Conservation (phyloP, 2,888 invertebrate species). For the Malthinus seriepunctatus region DNA sequence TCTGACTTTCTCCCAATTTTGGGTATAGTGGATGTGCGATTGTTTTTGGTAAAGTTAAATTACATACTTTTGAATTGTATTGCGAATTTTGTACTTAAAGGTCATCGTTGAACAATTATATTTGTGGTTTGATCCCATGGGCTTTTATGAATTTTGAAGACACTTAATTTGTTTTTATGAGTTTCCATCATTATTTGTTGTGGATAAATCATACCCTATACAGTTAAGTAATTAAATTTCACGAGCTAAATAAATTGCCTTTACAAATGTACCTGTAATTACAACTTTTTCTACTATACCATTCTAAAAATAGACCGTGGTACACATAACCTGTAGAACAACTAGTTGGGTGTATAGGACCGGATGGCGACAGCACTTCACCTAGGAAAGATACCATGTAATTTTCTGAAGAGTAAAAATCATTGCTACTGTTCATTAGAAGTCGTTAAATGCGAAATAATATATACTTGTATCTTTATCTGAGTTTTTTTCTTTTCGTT, state of each 20-base stretch:
- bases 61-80: too few relatives aligned
- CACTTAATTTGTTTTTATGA: too few relatives aligned
- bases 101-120: too few relatives aligned
- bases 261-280: constrained; percentile 22
- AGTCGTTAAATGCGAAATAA: constrained; percentile 30
- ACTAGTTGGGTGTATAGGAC: constrained; percentile 18
- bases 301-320: constrained; percentile 31
- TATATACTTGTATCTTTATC: constrained; percentile 29
- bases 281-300: constrained; percentile 24
- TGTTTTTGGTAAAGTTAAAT: too few relatives aligned
- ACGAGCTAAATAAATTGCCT: constrained; percentile 22
- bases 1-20: too few relatives aligned
- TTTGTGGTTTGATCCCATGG: too few relatives aligned
- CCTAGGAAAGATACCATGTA: constrained; percentile 29
- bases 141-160: too few relatives aligned
- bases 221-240: constrained; percentile 31
- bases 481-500: constrained; percentile 25
- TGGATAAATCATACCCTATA: neutral
- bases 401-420: constrained; percentile 32
- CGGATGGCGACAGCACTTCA: constrained; percentile 32
- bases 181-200: too few relatives aligned
- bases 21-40: too few relatives aligned
- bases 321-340: constrained; percentile 26
- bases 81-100: too few relatives aligned
- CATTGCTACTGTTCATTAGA: constrained; percentile 28